phyloP scores from a whole-genome alignment of 92 coral and sea anemone genomes.

The Epizoanthus scotinus region DNA sequence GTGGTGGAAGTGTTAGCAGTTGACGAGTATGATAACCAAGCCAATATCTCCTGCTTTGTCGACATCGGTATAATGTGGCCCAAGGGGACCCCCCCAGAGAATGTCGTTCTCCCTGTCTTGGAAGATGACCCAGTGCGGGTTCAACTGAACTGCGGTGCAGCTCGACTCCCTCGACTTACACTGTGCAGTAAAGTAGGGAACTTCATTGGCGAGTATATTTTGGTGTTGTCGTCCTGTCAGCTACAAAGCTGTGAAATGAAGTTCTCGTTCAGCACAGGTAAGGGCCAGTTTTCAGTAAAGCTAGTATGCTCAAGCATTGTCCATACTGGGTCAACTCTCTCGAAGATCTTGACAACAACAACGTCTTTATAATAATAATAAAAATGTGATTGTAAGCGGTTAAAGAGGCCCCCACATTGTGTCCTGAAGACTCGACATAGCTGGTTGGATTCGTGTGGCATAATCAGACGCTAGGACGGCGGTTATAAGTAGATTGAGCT shows the following conservation, averaged over 20 bases:
- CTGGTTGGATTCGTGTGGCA: too few species aligned
- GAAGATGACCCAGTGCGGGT: constrained; percentile 64
- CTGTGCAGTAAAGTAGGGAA: constrained; percentile 74
- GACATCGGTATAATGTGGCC: constrained; percentile 59
- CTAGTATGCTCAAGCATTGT: too few species aligned
- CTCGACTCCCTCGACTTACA: constrained; percentile 71
- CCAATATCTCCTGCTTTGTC: constrained; percentile 53
- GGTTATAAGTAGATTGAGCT: too few species aligned
- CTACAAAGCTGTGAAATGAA: constrained; percentile 52
- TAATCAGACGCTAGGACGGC: too few species aligned
- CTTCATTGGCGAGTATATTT: constrained; percentile 73
- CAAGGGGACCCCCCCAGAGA: constrained; percentile 60
- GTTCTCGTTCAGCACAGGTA: constrained; percentile 86
- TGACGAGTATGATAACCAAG: constrained; percentile 59
- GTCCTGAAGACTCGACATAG: too few species aligned
- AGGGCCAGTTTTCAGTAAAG: not conserved
- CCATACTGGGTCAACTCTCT: too few species aligned
- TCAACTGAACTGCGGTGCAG: constrained; percentile 56
- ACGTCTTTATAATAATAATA: too few species aligned
- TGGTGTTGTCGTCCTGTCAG: constrained; percentile 67
- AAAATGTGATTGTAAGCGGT: too few species aligned
- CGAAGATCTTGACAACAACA: too few species aligned
- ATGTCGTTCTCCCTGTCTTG: constrained; percentile 55
- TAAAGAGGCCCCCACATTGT: too few species aligned
- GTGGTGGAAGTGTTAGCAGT: constrained; percentile 56